phyloP scores from a whole-genome alignment of 2,888 invertebrate genomes.

The Balanococcus diminutus region DNA sequence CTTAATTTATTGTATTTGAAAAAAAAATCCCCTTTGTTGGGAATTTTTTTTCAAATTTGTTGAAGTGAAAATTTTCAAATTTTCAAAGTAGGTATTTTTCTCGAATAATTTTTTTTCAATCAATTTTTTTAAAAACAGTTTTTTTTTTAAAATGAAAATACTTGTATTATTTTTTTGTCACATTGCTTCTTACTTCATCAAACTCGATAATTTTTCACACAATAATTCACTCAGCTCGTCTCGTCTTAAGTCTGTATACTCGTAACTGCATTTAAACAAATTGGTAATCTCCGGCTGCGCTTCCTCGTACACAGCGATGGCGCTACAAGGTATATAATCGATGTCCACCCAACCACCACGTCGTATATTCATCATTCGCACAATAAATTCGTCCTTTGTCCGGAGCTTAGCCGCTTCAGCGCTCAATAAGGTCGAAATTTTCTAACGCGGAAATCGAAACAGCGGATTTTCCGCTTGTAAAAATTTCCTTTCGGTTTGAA shows the following conservation, averaged over 20 bases:
- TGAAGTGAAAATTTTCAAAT: no score
- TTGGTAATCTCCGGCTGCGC: background rate
- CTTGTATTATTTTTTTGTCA: no score
- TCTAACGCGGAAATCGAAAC: background rate
- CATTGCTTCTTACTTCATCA: no score
- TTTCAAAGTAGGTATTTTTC: no score
- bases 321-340: background rate
- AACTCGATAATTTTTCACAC: background rate
- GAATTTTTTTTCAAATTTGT: no score
- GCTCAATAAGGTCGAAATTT: conserved; percentile 23
- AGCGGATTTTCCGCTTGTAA: background rate
- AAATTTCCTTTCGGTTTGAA: background rate
- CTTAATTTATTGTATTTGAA: no score
- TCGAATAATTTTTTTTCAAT: no score
- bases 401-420: background rate
- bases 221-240: background rate
- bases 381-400: conserved; percentile 13
- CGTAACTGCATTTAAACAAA: background rate
- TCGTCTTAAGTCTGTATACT: no score
- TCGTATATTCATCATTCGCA: background rate
- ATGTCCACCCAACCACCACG: background rate
- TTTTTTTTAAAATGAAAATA: no score
- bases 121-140: no score
- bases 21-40: no score
- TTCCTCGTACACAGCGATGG: background rate